A percentile compares a stretch with the other conserved stretches of the same genome.
phyloP scores from a whole-genome alignment of 2,113 vertebrate genomes.

The Campylomormyrus tamandua region DNA sequence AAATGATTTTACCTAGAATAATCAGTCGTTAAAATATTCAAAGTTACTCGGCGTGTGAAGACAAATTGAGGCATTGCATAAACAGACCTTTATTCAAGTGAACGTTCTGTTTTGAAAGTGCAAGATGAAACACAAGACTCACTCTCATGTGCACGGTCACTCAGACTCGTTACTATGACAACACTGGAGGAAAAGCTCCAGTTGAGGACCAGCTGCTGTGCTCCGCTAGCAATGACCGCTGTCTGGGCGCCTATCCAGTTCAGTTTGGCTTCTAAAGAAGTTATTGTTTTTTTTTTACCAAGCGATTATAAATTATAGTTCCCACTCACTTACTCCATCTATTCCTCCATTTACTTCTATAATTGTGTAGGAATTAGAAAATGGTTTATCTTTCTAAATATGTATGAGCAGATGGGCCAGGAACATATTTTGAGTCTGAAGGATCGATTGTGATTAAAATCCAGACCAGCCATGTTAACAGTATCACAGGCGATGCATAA shows the following conservation, averaged over 20 bases:
- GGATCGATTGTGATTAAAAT: slow-evolving; percentile 7
- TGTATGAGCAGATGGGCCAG: background rate
- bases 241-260: background rate
- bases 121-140: slow-evolving; percentile 3
- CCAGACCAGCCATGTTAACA: background rate
- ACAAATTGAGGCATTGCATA: background rate
- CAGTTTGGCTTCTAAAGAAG: background rate
- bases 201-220: slow-evolving; percentile 1
- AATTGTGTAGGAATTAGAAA: background rate
- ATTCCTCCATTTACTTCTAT: background rate
- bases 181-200: background rate
- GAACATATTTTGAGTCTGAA: slow-evolving; percentile 10
- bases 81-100: slow-evolving; percentile 10
- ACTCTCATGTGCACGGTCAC: background rate
- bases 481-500: background rate
- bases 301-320: background rate
- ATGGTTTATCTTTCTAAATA: background rate
- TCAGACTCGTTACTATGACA: slow-evolving; percentile 3
- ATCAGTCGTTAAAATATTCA: background rate
- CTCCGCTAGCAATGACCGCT: background rate
- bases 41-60: background rate
- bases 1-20: background rate
- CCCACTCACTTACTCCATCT: background rate
- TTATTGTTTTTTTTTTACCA: background rate
- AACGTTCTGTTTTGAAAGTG: background rate